phyloP scores from a whole-genome alignment of 2,888 invertebrate genomes.

The Chrysodeixis includens region DNA sequence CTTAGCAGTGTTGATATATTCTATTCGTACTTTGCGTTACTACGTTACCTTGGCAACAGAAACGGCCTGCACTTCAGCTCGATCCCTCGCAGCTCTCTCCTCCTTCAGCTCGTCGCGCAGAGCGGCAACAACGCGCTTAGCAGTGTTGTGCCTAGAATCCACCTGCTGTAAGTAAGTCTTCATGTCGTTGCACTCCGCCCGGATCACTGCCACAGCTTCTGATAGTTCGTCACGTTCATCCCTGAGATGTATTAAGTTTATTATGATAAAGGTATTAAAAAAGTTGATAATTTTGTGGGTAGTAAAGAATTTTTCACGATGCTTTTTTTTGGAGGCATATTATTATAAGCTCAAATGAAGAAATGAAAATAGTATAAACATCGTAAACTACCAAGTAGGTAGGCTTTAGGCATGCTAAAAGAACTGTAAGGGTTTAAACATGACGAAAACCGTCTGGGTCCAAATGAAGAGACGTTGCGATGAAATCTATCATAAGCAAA shows the following conservation, averaged over 20 bases:
- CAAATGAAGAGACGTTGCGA: too few relatives aligned
- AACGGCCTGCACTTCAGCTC: slow-evolving; percentile 69
- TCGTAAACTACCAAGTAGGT: too few relatives aligned
- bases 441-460: too few relatives aligned
- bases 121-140: slow-evolving; percentile 76
- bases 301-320: too few relatives aligned
- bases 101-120: slow-evolving; percentile 79
- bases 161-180: slow-evolving; percentile 67
- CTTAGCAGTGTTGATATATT: too few relatives aligned
- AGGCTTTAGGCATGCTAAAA: too few relatives aligned
- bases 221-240: slow-evolving; percentile 77
- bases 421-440: too few relatives aligned
- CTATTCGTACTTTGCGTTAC: too few relatives aligned
- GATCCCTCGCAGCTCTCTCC: slow-evolving; percentile 72
- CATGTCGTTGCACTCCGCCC: slow-evolving; percentile 70
- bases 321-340: too few relatives aligned
- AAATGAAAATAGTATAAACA: too few relatives aligned
- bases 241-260: slow-evolving; percentile 54
- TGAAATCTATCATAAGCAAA: too few relatives aligned
- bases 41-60: slow-evolving; percentile 71
- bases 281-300: not conserved
- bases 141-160: slow-evolving; percentile 66
- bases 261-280: not conserved
- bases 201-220: slow-evolving; percentile 62
- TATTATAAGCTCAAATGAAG: too few relatives aligned